Conservation (phyloP, 2,797 vertebrate genomes). For the Typhlichthys eigenmanni region DNA sequence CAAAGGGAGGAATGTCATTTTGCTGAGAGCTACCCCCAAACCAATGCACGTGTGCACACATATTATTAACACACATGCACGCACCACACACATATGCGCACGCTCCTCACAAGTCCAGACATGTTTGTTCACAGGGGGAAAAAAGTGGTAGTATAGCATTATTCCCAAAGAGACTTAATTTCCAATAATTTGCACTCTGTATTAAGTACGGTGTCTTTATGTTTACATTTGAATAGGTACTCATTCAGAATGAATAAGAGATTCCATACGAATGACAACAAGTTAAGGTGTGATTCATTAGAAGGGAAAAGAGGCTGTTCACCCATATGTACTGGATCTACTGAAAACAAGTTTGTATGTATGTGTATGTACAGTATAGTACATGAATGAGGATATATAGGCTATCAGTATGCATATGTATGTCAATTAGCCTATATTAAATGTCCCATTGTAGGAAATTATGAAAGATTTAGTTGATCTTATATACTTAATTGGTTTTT, state of each 20-base stretch:
- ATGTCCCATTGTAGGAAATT: too few species aligned
- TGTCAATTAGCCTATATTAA: not conserved
- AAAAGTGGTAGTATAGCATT: slow-evolving; percentile 42
- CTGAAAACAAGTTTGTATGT: too few species aligned
- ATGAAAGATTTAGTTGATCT: too few species aligned
- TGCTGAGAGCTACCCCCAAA: slow-evolving; percentile 63
- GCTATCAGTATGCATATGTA: not conserved
- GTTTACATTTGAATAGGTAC: not conserved
- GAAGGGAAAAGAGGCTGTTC: too few species aligned
- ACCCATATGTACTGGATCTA: too few species aligned
- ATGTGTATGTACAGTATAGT: not conserved
- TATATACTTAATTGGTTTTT: too few species aligned
- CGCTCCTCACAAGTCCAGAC: slow-evolving; percentile 67
- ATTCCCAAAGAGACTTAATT: slow-evolving; percentile 36
- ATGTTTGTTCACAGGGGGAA: slow-evolving; percentile 60
- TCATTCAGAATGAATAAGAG: not conserved
- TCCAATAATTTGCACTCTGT: not conserved
- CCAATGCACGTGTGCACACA: slow-evolving; percentile 28
- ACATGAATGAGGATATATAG: not conserved
- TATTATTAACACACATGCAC: slow-evolving; percentile 30
- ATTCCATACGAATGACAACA: too few species aligned
- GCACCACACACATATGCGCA: slow-evolving; percentile 38
- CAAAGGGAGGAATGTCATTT: slow-evolving; percentile 83
- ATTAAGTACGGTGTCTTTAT: not conserved
- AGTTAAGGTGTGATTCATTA: too few species aligned